Conservation (phyloP, 2,113 vertebrate species). For the Pithys albifrons region DNA sequence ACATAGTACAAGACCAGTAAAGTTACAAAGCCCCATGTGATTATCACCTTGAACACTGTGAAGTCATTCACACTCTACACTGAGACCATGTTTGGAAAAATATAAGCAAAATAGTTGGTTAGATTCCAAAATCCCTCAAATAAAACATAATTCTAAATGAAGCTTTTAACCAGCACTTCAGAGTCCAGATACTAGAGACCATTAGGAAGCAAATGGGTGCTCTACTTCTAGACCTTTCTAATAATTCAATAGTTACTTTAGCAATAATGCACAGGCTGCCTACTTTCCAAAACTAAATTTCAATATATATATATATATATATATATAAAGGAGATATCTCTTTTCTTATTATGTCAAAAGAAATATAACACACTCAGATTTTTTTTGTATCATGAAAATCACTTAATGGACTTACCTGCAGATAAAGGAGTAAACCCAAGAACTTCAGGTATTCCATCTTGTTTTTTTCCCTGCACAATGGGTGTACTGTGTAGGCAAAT, state of each 20-base stretch:
- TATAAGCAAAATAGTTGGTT: background rate
- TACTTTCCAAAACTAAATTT: background rate
- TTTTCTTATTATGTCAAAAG: background rate
- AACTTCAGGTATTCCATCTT: constrained; percentile 69
- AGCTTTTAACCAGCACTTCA: background rate
- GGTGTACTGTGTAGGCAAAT: constrained; percentile 85
- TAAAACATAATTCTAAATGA: background rate
- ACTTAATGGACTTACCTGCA: constrained; percentile 75
- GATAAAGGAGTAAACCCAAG: constrained; percentile 81
- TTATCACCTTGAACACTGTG: background rate
- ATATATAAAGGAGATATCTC: background rate
- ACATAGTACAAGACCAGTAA: background rate
- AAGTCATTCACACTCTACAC: background rate
- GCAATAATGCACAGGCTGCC: background rate
- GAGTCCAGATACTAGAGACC: background rate
- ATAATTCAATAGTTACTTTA: background rate
- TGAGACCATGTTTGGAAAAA: background rate
- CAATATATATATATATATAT: background rate
- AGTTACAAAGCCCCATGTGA: background rate
- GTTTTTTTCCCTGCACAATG: constrained; percentile 68
- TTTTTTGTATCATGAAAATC: background rate
- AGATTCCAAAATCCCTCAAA: background rate
- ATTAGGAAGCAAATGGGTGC: background rate
- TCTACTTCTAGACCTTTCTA: background rate
- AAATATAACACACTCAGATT: background rate